These are phyloP conservation scores for Drosophila lacicola DNA, from an alignment of 2,888 invertebrate genomes.

Conservation along the genomic window DNA sequence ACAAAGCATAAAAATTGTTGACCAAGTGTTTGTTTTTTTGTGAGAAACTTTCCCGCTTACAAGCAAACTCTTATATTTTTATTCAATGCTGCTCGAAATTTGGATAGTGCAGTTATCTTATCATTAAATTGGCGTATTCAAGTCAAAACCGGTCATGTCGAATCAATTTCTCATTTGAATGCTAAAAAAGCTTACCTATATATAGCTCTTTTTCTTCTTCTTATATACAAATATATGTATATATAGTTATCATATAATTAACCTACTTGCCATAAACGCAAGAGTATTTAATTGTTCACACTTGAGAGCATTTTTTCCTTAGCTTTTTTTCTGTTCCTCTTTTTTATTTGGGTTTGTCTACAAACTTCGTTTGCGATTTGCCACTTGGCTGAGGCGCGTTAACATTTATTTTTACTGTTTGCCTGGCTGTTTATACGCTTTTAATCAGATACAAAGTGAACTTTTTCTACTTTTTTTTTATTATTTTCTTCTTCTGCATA, in stretches of 20 bases:
- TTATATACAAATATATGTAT: background rate
- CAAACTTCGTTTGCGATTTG: constrained; percentile 21
- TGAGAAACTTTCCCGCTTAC: no score
- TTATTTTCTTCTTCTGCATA: constrained; percentile 22
- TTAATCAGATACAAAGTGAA: constrained; percentile 55
- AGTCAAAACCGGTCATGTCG: no score
- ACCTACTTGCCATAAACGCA: background rate
- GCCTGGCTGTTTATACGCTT: constrained; percentile 31
- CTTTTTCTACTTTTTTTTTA: constrained; percentile 9
- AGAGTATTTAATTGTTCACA: constrained; percentile 13
- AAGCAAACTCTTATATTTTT: no score
- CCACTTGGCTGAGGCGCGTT: constrained; percentile 28
- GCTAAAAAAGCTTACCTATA: background rate
- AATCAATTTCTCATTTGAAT: no score
- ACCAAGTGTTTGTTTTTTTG: no score
- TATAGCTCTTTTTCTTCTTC: background rate
- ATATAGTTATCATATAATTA: background rate
- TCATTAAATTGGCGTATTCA: no score
- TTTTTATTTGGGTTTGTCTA: constrained; percentile 25
- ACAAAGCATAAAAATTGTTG: no score
- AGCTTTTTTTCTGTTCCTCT: background rate
- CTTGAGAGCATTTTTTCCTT: background rate
- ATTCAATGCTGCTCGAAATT: no score
- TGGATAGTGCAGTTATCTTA: no score
- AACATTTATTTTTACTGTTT: constrained; percentile 39